Evolutionary conservation across 2,888 invertebrate genomes (phyloP), one percentile per base, ranked within the genome.

Genomic region (Brachynemurus nebulosus): DNA sequence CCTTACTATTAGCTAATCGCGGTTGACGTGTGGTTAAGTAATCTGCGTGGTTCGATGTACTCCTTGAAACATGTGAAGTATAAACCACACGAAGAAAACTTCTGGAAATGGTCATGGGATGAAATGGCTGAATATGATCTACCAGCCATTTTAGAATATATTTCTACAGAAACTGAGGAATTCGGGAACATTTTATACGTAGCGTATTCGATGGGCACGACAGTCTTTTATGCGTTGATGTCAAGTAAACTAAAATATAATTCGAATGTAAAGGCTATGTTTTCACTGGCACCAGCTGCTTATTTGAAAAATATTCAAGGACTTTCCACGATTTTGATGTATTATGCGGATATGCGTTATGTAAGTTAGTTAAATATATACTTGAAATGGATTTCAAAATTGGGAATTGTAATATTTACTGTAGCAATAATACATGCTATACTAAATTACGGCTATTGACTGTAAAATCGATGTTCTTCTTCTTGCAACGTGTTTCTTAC

Each of bases 121-220:
- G 90, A 96, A 62, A 86, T 91, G 67, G 90, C 84, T 0, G 62
- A 78, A 21, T 76, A 83, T 57, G 96, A 97, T 64, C 59, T 95
- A 43, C n/a, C n/a, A n/a, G n/a, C n/a, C n/a, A n/a, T n/a, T n/a
- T 74, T 95, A 45, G 80, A 90, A 59, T 79, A 83, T 53, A 67
- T 77, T 2, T 60, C 77, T 38, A 60, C 66, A 3, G 53, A 51
- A 6, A 76, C 77, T 1, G 63, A 66, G 1, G 64, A 68, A 48
- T 53, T 63, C 7, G 63, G 62, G 1, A 64, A 71, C 30, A 57
- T 83, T 25, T 72, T 77, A 53, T 95, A 91, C 59, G 68, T 91
- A 33, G 95, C 92, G 0, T 91, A 93, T 63, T 92, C 90, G 0
- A 91, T 93, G 80, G 93, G 92, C 1, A 84, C 86, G 0, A 81